phyloP scores from a whole-genome alignment of 2,888 invertebrate species.

The Drosophila rellima region DNA sequence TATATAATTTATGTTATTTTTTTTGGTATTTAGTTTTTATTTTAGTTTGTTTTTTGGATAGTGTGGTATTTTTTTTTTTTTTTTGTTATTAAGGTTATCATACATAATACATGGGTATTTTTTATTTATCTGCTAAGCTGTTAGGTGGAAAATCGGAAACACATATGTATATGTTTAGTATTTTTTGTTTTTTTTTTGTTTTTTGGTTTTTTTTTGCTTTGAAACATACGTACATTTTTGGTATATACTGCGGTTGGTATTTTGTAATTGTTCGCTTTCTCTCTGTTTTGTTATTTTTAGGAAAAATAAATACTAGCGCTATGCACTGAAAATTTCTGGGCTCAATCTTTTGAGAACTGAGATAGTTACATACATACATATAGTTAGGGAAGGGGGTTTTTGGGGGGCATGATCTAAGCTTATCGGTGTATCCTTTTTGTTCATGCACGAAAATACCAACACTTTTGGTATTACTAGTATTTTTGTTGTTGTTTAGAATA shows the following conservation, averaged over 20 bases:
- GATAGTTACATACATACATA: constrained; percentile 5
- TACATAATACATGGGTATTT: constrained; percentile 19
- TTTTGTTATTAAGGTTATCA: constrained; percentile 31
- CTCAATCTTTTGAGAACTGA: constrained; percentile 11
- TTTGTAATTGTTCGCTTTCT: constrained; percentile 28
- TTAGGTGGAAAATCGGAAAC: constrained; percentile 80
- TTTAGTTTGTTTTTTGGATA: constrained; percentile 25
- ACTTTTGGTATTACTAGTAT: constrained; percentile 20
- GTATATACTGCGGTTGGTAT: constrained; percentile 43
- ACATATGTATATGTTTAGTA: constrained; percentile 67
- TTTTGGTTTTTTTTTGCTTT: constrained; percentile 11
- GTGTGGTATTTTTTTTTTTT: constrained; percentile 26
- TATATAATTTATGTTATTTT: constrained; percentile 18
- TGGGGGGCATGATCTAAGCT: constrained; percentile 46
- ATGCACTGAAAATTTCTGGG: constrained; percentile 35
- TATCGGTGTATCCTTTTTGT: constrained; percentile 67
- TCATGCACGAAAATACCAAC: constrained; percentile 57
- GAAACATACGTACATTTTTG: constrained; percentile 51
- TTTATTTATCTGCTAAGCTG: constrained; percentile 68
- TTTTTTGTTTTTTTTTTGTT: constrained; percentile 37
- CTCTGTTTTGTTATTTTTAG: not conserved
- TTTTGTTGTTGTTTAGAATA: not conserved
- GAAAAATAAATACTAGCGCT: constrained; percentile 40
- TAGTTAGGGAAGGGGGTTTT: not conserved
- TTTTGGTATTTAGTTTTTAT: not conserved